A percentile compares a stretch with the other conserved stretches of the same genome.
These are phyloP conservation scores for Camelus bactrianus DNA, from an alignment of 2,113 vertebrate genomes.

Conservation along the genomic window DNA sequence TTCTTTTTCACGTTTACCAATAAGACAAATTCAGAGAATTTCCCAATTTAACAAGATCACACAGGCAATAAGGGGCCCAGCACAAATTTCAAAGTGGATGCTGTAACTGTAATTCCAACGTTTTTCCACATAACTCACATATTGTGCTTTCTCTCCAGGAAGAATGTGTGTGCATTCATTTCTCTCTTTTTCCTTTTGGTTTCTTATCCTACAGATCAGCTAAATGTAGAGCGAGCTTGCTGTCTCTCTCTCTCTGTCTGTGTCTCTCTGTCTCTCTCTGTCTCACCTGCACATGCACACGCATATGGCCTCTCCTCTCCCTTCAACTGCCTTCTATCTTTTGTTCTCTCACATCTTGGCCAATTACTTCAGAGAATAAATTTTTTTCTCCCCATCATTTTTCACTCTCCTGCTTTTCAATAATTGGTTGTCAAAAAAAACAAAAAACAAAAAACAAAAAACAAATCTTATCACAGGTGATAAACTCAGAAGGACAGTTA, in stretches of 20 bases:
- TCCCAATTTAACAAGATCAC: background rate
- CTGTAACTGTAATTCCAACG: background rate
- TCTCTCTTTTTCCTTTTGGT: background rate
- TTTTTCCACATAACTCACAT: background rate
- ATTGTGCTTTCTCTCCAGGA: background rate
- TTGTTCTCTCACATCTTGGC: background rate
- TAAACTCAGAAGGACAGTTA: background rate
- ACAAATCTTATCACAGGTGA: background rate
- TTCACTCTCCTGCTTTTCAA: background rate
- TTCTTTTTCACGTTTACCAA: background rate
- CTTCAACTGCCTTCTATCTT: background rate
- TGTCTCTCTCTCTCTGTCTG: background rate
- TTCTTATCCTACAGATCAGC: background rate
- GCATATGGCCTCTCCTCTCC: background rate
- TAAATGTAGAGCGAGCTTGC: background rate
- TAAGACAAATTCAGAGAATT: background rate
- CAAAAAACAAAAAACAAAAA: background rate
- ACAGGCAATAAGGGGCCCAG: background rate
- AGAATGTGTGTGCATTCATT: background rate
- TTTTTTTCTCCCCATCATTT: background rate
- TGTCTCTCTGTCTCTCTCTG: background rate
- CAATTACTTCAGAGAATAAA: background rate
- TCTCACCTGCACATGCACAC: background rate
- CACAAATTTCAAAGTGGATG: background rate
- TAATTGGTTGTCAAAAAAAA: background rate